Evolutionary conservation across 2,113 vertebrate species (phyloP).

Genomic region (Thymallus thymallus): DNA sequence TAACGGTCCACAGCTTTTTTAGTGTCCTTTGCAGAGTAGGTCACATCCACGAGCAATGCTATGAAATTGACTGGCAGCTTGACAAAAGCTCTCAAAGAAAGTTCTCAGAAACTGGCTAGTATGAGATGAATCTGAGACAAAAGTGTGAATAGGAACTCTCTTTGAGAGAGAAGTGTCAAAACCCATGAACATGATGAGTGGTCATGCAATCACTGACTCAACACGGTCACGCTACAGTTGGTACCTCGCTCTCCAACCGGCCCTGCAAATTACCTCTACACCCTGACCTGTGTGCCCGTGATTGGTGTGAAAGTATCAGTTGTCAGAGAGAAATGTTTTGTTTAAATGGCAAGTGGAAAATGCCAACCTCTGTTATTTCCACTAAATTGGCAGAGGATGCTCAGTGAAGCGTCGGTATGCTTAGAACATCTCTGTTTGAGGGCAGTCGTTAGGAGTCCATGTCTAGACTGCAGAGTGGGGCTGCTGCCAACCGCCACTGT

Average conservation of each 20-base stretch:
- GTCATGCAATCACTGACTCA: conserved; percentile 20
- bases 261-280: conserved; percentile 27
- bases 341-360: conserved; percentile 60
- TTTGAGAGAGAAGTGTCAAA: conserved; percentile 18
- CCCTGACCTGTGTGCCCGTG: conserved; percentile 19
- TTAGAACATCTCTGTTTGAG: conserved; percentile 25
- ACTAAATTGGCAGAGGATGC: conserved; percentile 56
- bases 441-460: conserved; percentile 51
- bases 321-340: conserved; percentile 35
- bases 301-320: conserved; percentile 52
- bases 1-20: neutral
- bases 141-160: conserved; percentile 4
- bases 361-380: conserved; percentile 61
- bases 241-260: conserved; percentile 11
- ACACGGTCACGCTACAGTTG: conserved; percentile 25
- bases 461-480: conserved; percentile 36
- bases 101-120: neutral
- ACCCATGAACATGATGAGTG: conserved; percentile 13
- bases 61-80: neutral
- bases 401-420: conserved; percentile 17
- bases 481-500: neutral
- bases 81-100: neutral
- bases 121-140: neutral
- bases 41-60: neutral
- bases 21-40: neutral